phyloP scores from a whole-genome alignment of 2,113 vertebrate species.

The Pseudopodoces humilis region DNA sequence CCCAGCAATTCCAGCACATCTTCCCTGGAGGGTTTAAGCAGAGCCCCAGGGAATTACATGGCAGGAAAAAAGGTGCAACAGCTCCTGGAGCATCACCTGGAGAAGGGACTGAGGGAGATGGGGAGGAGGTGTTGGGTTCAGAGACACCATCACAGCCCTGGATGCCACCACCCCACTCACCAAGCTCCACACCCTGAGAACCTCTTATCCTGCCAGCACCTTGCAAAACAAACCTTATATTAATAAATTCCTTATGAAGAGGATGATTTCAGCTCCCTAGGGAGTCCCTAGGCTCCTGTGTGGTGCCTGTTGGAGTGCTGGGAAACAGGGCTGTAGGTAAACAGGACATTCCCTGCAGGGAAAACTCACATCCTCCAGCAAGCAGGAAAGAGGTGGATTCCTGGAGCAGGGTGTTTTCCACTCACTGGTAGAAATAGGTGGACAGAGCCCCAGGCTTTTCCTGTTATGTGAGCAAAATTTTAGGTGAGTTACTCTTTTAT shows the following conservation, averaged over 20 bases:
- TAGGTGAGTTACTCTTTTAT: not conserved
- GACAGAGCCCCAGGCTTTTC: not conserved
- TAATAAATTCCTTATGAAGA: not conserved
- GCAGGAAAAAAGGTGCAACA: not conserved
- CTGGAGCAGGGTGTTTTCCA: conserved; percentile 17
- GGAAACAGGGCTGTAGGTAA: not conserved
- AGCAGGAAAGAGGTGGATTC: conserved; percentile 20
- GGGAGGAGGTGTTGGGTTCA: not conserved
- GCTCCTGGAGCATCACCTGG: not conserved
- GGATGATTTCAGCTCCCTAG: not conserved
- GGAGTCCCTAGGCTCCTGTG: not conserved
- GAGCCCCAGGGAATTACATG: not conserved
- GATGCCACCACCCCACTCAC: not conserved
- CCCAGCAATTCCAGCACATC: accelerated
- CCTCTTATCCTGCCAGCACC: not conserved
- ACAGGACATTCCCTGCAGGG: conserved; percentile 22
- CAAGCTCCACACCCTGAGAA: not conserved
- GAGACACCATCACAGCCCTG: not conserved
- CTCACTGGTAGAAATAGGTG: not conserved
- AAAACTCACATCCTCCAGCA: not conserved
- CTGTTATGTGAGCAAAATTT: conserved; percentile 25
- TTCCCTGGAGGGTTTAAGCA: not conserved
- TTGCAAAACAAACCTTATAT: not conserved
- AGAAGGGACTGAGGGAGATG: not conserved
- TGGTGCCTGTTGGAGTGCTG: not conserved